Evolutionary conservation across 2,797 vertebrate species (phyloP), one percentile per base, ranked within the genome.

Genomic region (Vespertilio murinus): DNA sequence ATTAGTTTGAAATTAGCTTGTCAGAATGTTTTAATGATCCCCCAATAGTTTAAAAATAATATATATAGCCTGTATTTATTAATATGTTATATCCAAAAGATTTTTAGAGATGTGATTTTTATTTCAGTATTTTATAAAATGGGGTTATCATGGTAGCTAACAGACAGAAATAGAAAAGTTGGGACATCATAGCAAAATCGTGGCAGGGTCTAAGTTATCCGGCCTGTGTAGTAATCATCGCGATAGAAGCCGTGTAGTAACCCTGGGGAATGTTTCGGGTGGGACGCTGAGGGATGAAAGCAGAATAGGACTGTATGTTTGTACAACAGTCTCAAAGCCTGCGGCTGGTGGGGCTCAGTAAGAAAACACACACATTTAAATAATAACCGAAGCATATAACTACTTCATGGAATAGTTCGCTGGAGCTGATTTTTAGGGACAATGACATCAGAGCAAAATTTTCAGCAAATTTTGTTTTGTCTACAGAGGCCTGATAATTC

Each of bases 21-120:
- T 90, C 49, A 5, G 40, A 18, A 22, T 28, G 49, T 83, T 86
- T 93, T 64, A 88, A 12, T 83, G 71, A 59, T 75, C 14, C 78
- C 78, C 59, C 22, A 74, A 20, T 25, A 9, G 49, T 84, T 78
- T 95, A 71, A 45, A 87, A 12, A 52, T 25, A 42, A 38, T 3
- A 56, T 3, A 56, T 3, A 52, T 23, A 30, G 17, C 35, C 80
- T 86, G 9, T 30, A 40, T 64, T 82, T 47, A 89, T 82, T 69
- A 59, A 87, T 73, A 69, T 78, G 8, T 95, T 80, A 88, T 77
- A 64, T 33, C 47, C 70, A 73, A 79, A 82, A 8, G 56, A 59
- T 33, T 88, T 91, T 82, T 52, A 74, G 49, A 83, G 64, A 22
- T 87, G 13, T 81, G 80, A 42, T 70, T 91, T 94, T 94, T 96